A percentile compares a stretch with the other conserved stretches of the same genome.
phyloP scores from a whole-genome alignment of 2,888 invertebrate species.

The Sipha maydis region DNA sequence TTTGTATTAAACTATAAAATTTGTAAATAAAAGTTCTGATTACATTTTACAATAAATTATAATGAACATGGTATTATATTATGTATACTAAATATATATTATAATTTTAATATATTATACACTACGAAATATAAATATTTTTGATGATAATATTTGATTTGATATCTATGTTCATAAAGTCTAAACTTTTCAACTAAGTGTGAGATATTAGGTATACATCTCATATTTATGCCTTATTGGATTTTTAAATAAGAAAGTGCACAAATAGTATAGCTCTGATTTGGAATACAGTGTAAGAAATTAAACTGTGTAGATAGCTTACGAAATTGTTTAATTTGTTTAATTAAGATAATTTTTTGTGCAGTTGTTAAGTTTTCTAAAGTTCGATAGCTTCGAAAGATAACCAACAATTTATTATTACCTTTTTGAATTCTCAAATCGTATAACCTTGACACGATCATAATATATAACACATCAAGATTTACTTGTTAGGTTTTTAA shows the following conservation, averaged over 20 bases:
- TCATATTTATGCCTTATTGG: not conserved
- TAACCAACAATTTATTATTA: constrained; percentile 16
- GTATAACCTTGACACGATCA: not conserved
- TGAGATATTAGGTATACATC: not conserved
- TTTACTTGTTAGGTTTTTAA: not conserved
- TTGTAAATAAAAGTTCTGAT: too few relatives aligned
- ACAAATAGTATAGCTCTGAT: not conserved
- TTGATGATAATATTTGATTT: not conserved
- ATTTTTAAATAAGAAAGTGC: not conserved
- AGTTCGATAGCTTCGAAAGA: constrained; percentile 7
- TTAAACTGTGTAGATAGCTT: not conserved
- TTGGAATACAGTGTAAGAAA: not conserved
- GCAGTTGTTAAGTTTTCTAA: not conserved
- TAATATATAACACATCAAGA: too few relatives aligned
- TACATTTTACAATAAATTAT: too few relatives aligned
- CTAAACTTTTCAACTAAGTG: not conserved
- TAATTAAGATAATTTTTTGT: constrained; percentile 16
- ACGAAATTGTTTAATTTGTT: constrained; percentile 24
- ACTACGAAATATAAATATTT: too few relatives aligned
- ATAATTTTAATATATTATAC: too few relatives aligned
- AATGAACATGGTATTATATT: too few relatives aligned
- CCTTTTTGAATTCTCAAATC: constrained; percentile 1
- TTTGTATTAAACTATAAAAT: too few relatives aligned
- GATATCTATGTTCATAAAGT: not conserved
- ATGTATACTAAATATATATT: too few relatives aligned